Evolutionary conservation across 2,888 invertebrate genomes (phyloP).

Genomic region (Microplitis manilae): DNA sequence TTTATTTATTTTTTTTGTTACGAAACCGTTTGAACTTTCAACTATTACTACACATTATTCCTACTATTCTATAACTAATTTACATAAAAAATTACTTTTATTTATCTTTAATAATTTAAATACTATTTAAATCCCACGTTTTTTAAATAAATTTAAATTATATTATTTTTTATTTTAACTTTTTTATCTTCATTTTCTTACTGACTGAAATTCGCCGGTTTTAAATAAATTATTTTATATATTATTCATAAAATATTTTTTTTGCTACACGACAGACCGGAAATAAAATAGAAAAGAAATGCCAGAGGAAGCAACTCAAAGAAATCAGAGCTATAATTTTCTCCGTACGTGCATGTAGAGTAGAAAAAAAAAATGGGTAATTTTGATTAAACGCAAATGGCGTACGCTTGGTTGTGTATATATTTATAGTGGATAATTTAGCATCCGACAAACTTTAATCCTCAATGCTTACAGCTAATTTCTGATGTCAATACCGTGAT

Average conservation of each 20-base stretch:
- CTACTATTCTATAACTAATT: background rate
- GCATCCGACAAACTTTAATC: background rate
- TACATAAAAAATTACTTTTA: background rate
- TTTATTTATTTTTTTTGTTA: slow-evolving; percentile 5
- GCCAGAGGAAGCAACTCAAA: background rate
- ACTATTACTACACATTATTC: slow-evolving; percentile 8
- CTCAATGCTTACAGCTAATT: background rate
- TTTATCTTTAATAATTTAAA: background rate
- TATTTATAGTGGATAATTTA: background rate
- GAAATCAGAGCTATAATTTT: slow-evolving; percentile 6
- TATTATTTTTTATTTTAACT: background rate
- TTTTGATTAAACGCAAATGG: background rate
- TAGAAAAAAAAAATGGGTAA: background rate
- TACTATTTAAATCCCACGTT: background rate
- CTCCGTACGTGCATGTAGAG: slow-evolving; percentile 11
- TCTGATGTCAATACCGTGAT: background rate
- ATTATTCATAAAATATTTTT: background rate
- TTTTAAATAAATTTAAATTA: background rate
- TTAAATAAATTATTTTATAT: background rate
- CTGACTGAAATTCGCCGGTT: background rate
- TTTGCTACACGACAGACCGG: background rate
- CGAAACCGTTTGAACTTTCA: slow-evolving; percentile 25
- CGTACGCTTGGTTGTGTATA: background rate
- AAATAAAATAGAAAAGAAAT: background rate
- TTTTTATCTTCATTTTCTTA: no score